These are phyloP conservation scores for Campopleginae sp. DNA, from an alignment of 2,888 invertebrate species.

Conservation along the genomic window DNA sequence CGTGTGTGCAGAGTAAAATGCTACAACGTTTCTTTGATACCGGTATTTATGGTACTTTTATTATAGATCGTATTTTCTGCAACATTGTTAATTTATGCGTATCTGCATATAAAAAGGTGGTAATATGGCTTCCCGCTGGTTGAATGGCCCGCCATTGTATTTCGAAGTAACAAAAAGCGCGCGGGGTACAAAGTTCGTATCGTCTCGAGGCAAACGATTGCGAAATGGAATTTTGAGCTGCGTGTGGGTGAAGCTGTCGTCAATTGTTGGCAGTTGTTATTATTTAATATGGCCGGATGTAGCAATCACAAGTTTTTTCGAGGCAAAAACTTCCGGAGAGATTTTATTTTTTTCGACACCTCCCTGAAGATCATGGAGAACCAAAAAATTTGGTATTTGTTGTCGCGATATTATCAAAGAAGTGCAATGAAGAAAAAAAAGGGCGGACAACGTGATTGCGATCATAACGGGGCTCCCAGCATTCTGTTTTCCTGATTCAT, in stretches of 20 bases:
- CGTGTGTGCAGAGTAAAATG: slow-evolving; percentile 7
- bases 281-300: neutral
- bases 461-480: too few species aligned
- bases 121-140: slow-evolving; percentile 18
- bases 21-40: slow-evolving; percentile 56
- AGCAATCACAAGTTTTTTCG: neutral
- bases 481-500: too few species aligned
- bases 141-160: neutral
- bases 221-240: neutral
- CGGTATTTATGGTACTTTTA: slow-evolving; percentile 67
- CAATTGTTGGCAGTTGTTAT: neutral
- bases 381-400: too few species aligned
- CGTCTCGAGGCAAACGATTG: neutral
- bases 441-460: too few species aligned
- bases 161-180: neutral
- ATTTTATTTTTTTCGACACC: too few species aligned
- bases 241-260: neutral
- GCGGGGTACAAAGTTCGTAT: neutral
- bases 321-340: too few species aligned
- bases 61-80: slow-evolving; percentile 63
- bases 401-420: too few species aligned
- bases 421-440: too few species aligned
- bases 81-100: slow-evolving; percentile 30
- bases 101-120: slow-evolving; percentile 3
- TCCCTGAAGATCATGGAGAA: too few species aligned